A percentile compares a stretch with the other conserved stretches of the same genome.
phyloP scores from a whole-genome alignment of 2,797 vertebrate genomes.

The Labroides dimidiatus region DNA sequence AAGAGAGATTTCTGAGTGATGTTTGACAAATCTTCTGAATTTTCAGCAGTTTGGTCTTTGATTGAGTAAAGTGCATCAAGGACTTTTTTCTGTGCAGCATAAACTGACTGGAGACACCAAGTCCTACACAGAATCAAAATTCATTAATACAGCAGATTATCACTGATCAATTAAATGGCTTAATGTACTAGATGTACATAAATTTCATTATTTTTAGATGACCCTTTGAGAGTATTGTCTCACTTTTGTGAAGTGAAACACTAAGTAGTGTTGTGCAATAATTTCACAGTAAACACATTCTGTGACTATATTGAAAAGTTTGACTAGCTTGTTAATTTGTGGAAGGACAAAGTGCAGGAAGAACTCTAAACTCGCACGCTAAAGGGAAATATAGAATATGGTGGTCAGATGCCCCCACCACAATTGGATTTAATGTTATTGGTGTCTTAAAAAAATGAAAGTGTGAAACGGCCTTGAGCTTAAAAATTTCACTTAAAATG shows the following conservation, averaged over 20 bases:
- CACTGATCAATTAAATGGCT: not conserved
- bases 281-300: not conserved
- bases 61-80: slow-evolving; percentile 42
- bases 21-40: slow-evolving; percentile 52
- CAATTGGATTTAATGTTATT: slow-evolving; percentile 41
- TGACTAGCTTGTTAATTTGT: not conserved
- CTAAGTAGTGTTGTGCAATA: not conserved
- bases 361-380: too few species aligned
- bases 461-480: slow-evolving; percentile 14
- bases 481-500: slow-evolving; percentile 39
- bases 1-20: slow-evolving; percentile 48
- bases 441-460: slow-evolving; percentile 11
- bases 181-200: not conserved
- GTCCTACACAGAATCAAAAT: not conserved
- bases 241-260: not conserved
- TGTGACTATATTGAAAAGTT: slow-evolving; percentile 1
- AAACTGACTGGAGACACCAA: not conserved
- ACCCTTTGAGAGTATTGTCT: too few species aligned
- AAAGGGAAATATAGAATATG: not conserved
- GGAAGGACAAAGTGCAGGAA: too few species aligned
- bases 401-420: slow-evolving; percentile 27
- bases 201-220: too few species aligned
- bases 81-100: slow-evolving; percentile 1
- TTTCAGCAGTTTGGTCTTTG: slow-evolving; percentile 34
- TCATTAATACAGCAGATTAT: not conserved